phyloP scores from a whole-genome alignment of 1,140 invertebrate species.

The Drosophila sturtevanti region DNA sequence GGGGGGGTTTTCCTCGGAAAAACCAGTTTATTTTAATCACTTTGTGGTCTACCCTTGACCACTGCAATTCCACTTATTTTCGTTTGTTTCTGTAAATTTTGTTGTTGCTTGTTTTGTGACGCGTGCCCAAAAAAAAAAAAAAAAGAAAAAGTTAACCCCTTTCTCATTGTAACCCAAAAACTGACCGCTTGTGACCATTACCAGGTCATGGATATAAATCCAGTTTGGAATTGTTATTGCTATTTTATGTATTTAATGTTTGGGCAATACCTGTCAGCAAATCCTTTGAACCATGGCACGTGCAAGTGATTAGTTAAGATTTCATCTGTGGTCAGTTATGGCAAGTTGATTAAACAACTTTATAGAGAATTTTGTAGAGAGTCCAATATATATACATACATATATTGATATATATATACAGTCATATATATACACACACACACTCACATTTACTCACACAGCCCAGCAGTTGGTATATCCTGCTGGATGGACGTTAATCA shows the following conservation, averaged over 20 bases:
- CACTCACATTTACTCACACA: not conserved
- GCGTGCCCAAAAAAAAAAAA: slow-evolving; percentile 46
- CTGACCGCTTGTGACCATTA: slow-evolving; percentile 60
- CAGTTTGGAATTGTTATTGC: slow-evolving; percentile 35
- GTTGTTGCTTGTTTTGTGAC: slow-evolving; percentile 30
- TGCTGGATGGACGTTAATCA: slow-evolving; percentile 41
- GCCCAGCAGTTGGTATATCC: slow-evolving; percentile 38
- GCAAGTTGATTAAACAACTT: slow-evolving; percentile 40
- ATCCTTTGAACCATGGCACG: slow-evolving; percentile 49
- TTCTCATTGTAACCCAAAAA: not conserved
- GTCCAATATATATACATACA: not conserved
- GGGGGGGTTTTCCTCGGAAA: slow-evolving; percentile 29
- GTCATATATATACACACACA: not conserved
- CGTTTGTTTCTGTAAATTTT: slow-evolving; percentile 38
- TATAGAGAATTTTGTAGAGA: slow-evolving; percentile 15
- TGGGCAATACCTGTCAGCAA: slow-evolving; percentile 33
- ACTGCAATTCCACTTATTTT: slow-evolving; percentile 31
- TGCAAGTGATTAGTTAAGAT: slow-evolving; percentile 52
- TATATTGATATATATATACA: not conserved
- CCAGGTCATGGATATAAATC: slow-evolving; percentile 36
- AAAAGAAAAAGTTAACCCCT: slow-evolving; percentile 5
- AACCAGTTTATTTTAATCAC: slow-evolving; percentile 53
- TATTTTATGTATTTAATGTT: slow-evolving; percentile 5
- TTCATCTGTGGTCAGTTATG: slow-evolving; percentile 50
- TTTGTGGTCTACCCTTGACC: slow-evolving; percentile 48